Percentiles rank a stretch among this genome's conserved stretches.
Conservation (phyloP, 2,797 vertebrate genomes). For the Hippopotamyrus pictus region DNA sequence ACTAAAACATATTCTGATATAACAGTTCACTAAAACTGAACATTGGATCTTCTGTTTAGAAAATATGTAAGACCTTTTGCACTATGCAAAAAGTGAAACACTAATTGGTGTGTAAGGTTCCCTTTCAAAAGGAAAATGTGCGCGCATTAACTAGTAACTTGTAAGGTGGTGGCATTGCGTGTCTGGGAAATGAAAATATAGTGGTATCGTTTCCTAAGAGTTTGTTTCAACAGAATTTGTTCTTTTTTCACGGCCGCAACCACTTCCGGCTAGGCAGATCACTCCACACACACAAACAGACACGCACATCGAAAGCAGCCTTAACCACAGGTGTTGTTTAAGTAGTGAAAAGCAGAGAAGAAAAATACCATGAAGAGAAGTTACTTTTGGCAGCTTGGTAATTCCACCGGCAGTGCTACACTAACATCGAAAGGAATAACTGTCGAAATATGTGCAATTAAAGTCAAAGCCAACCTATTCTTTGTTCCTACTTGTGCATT, state of each 20-base stretch:
- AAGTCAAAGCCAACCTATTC: background rate
- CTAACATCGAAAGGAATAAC: background rate
- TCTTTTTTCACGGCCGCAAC: background rate
- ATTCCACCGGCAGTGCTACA: background rate
- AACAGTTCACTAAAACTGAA: background rate
- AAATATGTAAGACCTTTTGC: background rate
- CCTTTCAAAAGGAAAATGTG: background rate
- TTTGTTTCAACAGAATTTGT: constrained; percentile 3
- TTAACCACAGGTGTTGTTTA: background rate
- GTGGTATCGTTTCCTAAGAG: background rate
- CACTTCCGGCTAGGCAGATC: background rate
- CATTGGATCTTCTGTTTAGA: background rate
- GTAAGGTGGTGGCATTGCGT: background rate
- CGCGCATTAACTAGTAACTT: background rate
- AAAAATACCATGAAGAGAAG: background rate
- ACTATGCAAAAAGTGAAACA: background rate
- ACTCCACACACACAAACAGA: background rate
- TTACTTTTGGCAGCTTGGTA: background rate
- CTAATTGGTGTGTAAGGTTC: background rate
- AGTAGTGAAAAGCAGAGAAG: background rate
- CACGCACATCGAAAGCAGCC: background rate
- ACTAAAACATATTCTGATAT: background rate
- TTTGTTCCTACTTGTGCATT: background rate
- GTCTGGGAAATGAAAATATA: background rate
- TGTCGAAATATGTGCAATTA: background rate